Percentiles rank a stretch among this genome's conserved stretches.
Evolutionary conservation across 2,888 invertebrate genomes (phyloP).

Genomic region (Callosobruchus maculatus): DNA sequence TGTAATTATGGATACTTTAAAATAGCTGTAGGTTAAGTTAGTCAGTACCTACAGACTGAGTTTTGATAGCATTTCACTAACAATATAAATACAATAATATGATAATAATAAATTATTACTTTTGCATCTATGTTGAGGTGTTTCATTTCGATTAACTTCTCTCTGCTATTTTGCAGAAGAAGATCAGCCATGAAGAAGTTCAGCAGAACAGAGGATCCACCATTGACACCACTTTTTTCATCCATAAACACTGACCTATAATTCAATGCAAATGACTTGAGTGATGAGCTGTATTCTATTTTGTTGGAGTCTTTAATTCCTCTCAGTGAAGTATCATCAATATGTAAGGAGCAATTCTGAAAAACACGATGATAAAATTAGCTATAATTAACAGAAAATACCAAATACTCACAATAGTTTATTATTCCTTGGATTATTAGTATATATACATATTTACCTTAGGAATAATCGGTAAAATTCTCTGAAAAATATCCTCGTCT

Average conservation of each 20-base stretch:
- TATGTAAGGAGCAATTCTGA: constrained; percentile 66
- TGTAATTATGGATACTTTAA: too few relatives aligned
- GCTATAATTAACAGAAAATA: too few relatives aligned
- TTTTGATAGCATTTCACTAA: too few relatives aligned
- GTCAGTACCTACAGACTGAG: too few relatives aligned
- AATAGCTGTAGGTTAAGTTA: too few relatives aligned
- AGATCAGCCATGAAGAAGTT: constrained; percentile 63
- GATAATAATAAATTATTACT: too few relatives aligned
- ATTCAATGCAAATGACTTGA: constrained; percentile 39
- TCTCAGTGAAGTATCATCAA: constrained; percentile 67
- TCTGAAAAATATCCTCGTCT: constrained; percentile 55
- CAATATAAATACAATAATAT: too few relatives aligned
- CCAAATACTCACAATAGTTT: too few relatives aligned
- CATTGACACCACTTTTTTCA: constrained; percentile 50
- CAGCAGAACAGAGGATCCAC: constrained; percentile 50
- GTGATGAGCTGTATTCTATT: constrained; percentile 65
- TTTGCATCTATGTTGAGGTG: constrained; percentile 63
- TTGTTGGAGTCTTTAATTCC: constrained; percentile 67
- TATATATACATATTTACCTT: constrained; percentile 54
- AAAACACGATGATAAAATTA: too few relatives aligned
- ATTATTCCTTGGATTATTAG: too few relatives aligned
- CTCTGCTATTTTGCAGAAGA: constrained; percentile 58
- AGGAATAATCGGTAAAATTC: constrained; percentile 74
- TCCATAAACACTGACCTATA: constrained; percentile 35
- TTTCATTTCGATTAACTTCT: constrained; percentile 56